Conservation (phyloP, 2,797 vertebrate species). For the Hypotaenidia philippensis region DNA sequence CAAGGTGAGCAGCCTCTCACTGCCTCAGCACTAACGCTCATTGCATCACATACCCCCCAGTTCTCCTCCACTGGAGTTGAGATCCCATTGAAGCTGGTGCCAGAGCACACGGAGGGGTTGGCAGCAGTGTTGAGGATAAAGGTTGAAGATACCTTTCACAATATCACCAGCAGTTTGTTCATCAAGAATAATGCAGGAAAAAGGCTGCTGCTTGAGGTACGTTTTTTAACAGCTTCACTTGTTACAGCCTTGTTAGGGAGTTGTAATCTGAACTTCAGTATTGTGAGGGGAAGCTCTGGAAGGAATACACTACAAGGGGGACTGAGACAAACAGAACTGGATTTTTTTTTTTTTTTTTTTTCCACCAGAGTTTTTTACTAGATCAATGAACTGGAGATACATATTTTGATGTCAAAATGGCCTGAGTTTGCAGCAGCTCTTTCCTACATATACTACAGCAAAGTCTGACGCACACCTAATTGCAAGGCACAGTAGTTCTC, state of each 20-base stretch:
- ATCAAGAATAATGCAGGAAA: not conserved
- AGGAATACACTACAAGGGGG: not conserved
- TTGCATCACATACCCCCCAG: not conserved
- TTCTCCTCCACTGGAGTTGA: not conserved
- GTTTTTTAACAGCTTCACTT: not conserved
- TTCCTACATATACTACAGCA: not conserved
- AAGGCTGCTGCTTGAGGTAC: not conserved
- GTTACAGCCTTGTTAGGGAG: not conserved
- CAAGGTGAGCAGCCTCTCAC: constrained; percentile 24
- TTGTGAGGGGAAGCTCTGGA: not conserved
- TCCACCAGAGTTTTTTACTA: not conserved
- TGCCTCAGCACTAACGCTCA: not conserved
- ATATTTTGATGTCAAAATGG: not conserved
- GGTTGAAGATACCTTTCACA: constrained; percentile 10
- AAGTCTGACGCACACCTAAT: not conserved
- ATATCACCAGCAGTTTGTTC: not conserved
- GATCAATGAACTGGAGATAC: not conserved
- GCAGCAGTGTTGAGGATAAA: constrained; percentile 6
- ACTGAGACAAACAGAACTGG: not conserved
- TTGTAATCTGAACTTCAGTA: not conserved
- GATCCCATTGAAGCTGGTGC: not conserved
- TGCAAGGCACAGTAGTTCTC: not conserved
- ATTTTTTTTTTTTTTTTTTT: not conserved
- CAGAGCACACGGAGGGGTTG: not conserved
- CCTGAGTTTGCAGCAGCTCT: not conserved